Percentiles rank a stretch among this genome's conserved stretches.
Conservation (phyloP, 2,113 vertebrate genomes). For the Tragelaphus buxtoni region DNA sequence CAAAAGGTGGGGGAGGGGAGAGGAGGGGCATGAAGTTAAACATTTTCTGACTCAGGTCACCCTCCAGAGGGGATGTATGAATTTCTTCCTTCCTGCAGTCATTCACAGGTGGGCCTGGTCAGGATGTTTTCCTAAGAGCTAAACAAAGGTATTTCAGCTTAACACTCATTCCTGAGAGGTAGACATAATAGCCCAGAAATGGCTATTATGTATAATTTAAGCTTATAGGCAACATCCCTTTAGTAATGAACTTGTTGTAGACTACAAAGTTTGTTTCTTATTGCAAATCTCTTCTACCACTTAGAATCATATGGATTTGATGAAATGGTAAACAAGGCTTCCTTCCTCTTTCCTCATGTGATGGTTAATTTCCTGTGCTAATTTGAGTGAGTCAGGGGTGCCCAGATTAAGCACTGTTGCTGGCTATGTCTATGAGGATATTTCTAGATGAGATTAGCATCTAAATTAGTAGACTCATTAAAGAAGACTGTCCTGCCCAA, state of each 20-base stretch:
- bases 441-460: neutral
- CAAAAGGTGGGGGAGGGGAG: neutral
- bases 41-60: neutral
- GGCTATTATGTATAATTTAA: neutral
- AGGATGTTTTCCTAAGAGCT: neutral
- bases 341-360: neutral
- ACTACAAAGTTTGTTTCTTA: neutral
- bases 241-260: neutral
- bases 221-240: neutral
- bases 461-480: neutral
- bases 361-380: neutral
- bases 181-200: neutral
- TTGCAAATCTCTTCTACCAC: neutral
- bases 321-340: neutral
- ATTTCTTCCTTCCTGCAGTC: neutral
- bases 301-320: neutral
- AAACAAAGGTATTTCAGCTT: neutral
- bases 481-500: neutral
- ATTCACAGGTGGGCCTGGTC: neutral
- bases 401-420: neutral
- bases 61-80: neutral
- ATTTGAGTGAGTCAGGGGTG: neutral
- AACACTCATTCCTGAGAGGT: neutral
- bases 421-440: neutral
- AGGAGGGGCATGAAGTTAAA: neutral